These are phyloP conservation scores for Lamellibrachia luymesi DNA, from an alignment of 1,140 invertebrate species.

Conservation along the genomic window DNA sequence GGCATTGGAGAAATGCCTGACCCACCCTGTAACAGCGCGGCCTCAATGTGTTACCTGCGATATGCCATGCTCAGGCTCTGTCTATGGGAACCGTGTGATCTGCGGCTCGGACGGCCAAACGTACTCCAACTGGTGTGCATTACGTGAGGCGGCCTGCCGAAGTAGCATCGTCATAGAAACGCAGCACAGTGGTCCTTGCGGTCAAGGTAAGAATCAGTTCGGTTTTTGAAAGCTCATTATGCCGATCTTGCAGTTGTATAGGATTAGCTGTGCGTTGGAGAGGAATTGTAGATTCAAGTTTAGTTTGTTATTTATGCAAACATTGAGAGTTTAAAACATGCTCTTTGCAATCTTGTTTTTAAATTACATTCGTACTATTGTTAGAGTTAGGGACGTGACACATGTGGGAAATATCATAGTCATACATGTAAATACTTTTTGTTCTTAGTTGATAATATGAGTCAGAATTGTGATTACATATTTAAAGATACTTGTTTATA, in stretches of 20 bases:
- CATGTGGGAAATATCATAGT: not conserved
- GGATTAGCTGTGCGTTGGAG: not conserved
- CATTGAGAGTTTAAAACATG: not conserved
- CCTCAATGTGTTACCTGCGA: conserved; percentile 78
- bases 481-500: too few relatives aligned
- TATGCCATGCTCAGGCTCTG: conserved; percentile 56
- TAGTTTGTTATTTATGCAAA: not conserved
- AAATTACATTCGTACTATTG: not conserved
- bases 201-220: conserved; percentile 4
- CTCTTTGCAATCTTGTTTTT: not conserved
- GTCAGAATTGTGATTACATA: not conserved
- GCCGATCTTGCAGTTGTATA: not conserved
- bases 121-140: conserved; percentile 23
- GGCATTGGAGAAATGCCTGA: conserved; percentile 73
- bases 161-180: conserved; percentile 73
- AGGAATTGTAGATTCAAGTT: not conserved
- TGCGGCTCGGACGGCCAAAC: conserved; percentile 24
- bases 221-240: not conserved
- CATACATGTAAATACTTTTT: not conserved
- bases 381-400: not conserved
- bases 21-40: conserved; percentile 67
- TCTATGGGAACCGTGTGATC: conserved; percentile 1
- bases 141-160: conserved; percentile 41
- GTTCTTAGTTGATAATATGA: not conserved
- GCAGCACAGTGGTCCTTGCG: conserved; percentile 70